Evolutionary conservation across 2,888 invertebrate species (phyloP), one percentile per base, ranked within the genome.

Genomic region (Proisotoma minuta): DNA sequence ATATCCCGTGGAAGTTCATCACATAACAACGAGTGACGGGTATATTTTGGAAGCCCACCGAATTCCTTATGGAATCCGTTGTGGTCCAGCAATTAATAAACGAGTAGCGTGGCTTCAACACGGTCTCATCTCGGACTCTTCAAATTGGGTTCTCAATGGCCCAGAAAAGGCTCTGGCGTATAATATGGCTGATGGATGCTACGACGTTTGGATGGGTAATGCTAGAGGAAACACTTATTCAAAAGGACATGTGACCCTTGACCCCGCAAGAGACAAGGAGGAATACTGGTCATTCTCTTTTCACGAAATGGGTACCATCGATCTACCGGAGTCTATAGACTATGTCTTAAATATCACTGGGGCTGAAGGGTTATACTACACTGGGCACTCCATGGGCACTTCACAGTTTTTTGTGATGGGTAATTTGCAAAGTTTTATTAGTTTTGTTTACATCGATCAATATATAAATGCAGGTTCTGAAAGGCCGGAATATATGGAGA

Each of bases 351-450:
- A 79, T 2, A 73, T 70, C 1, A 87, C 89, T 0, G 82, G 82
- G 0, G 79, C 82, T 26, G 69, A 81, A 0, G 79, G 84, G 56
- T 74, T 93, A 0, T 83, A 85, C 72, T 96, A 93, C 76, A 80
- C 93, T 47, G 96, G 95, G 0, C 93, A 95, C 78, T 94, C 92
- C 0, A 93, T 95, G 86, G 95, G 94, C 1, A 88, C 89, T 0
- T 87, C 90, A 0, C 82, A 85, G 74, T 84, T 87, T 70, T 87
- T 86, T 75, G 86, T 86, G 4, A 24, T 47, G 10, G 58, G 63
- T 60, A n/a, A n/a, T n/a, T n/a, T n/a, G n/a, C n/a, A n/a, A n/a
- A n/a, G n/a, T n/a, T n/a, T n/a, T n/a, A n/a, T n/a, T n/a, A n/a
- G n/a, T n/a, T n/a, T n/a, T n/a, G 1, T 80, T 88, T 76, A 81